Base-by-base conservation (phyloP, 2,888 invertebrate species). In the Schrankia costaestrigalis region DNA sequence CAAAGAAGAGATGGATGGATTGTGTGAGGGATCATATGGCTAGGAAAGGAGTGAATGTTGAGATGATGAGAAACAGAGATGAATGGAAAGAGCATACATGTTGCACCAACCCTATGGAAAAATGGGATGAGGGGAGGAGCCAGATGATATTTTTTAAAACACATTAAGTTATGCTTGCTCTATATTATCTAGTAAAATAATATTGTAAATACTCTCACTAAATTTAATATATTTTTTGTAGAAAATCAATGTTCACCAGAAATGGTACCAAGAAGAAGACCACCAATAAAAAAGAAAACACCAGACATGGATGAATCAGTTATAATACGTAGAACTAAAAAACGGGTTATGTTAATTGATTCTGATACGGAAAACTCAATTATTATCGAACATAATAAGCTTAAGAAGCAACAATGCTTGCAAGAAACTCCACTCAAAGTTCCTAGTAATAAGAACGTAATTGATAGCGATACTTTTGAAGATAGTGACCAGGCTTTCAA, bases 331-430 rank as follows among this genome's bases (percentile, higher is more conserved):
- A 76, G 66, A 51, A 74, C 70, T 1, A 85, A 75, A 28, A 85
- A 82, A 52, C 71, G 84, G 3, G 73, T 83, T 55, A 60, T 81
- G 2, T 50, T 74, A 2, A 11, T 78, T 2, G 86, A 85, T 21
- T 86, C 86, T 0, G 86, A 87, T 43, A 77, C 79, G 0, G 86
- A 86, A 31, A 82, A 84, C 41, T 86, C 86, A 4, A 77, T 86
- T 13, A 46, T 84, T 1, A 61, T 78, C 26, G 83, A 83, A 55
- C 76, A 76, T 13, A 55, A 74, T 8, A 76, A 63, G 14, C 66
- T 76, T 27, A 75, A 56, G 2, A 86, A 85, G 56, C 22, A 69
- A 3, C 50, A 53, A 14, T 86, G 86, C 35, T 35, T 77, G 5
- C 79, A 86, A 48, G 73, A 77, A 9, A 86, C 86, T 3, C 86